Base-by-base conservation (phyloP, 1,140 invertebrate species). In the Sycophaga agraensis region DNA sequence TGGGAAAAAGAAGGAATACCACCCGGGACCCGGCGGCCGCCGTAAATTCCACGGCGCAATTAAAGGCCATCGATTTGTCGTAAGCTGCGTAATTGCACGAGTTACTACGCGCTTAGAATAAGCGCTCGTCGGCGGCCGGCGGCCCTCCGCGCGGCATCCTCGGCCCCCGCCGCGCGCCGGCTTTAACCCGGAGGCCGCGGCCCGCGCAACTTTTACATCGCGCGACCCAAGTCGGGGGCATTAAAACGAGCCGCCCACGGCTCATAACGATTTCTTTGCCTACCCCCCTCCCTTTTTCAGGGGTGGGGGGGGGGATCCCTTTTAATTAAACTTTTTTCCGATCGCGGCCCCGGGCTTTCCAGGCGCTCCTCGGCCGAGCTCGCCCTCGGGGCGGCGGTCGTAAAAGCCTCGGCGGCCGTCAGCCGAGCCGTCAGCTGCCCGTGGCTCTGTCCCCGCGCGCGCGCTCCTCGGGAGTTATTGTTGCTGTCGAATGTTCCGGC, bases 31-130 rank as follows among this genome's bases (percentile, higher is more conserved):
- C 37, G 24, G 46, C 14, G 51, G 26, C 22, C n/a, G 24, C 51
- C 66, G 69, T 75, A 78, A 78, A 79, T 78, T 75, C 73, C 68
- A 66, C 65, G 53, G 58, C 64, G 72, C 74, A 77, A 78, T 78
- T 78, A 78, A 78, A 78, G 77, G 72, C 71, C 73, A 80, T 78
- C 75, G 76, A 79, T 78, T 77, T 71, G 75, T 78, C 75, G 75
- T 80, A 78, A 80, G 73, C 71, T 66, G 68, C 74, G 75, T 80
- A 80, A 80, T 79, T 80, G 76, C 72, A 72, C 67, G 76, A 78
- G 73, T 78, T 77, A 78, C 74, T 72, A 74, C 72, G 72, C 74
- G 72, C 67, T 69, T 59, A 64, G 74, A 78, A 79, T 79, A 78
- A 78, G 77, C 76, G 73, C 58, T 66, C 64, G 59, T 45, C 50